Base-by-base conservation (phyloP, 2,888 invertebrate genomes). In the Eupithecia tripunctaria region DNA sequence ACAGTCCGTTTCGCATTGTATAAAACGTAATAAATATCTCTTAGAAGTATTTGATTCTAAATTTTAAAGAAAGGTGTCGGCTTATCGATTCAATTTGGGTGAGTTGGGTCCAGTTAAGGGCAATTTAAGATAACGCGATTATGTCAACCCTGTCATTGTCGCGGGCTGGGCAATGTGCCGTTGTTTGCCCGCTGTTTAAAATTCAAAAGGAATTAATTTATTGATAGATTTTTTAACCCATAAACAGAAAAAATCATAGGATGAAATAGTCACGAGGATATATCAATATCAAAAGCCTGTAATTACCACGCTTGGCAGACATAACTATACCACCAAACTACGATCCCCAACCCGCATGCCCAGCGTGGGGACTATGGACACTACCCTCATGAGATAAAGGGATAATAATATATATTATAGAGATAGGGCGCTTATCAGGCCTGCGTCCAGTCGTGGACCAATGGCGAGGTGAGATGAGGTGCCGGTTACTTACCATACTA, bases 41-140 rank as follows among this genome's bases (percentile, higher is more conserved):
- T 15, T 14, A 41, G n/a, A 74, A 47, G 71, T 73, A 76, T 70
- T 76, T 76, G 80, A 74, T 76, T 71, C 76, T 43, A 80, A 76
- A 79, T 63, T 63, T 63, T n/a, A n/a, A 63, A 63, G 62, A 63
- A 36, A n/a, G 12, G 36, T 63, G 36, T 63, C 62, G 62, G 36
- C 32, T 82, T 81, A 82, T 84, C 80, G 76, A 82, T 81, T 85
- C 82, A 85, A 82, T 85, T 85, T 83, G 77, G n/a, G n/a, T 63
- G 78, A 80, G 80, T 78, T 73, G 80, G 79, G 78, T 80, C 75
- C 73, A 76, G 72, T 43, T 68, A 12, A 63, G 77, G 72, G 67
- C 69, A 79, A 82, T 70, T 78, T 72, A 73, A 78, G 86, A 86
- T 88, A 87, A 88, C 79, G 81, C 85, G 87, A 87, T 88, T 88